Percentiles rank a stretch among this genome's conserved stretches.
Conservation (phyloP, 2,797 vertebrate species). For the Myripristis jacobus region DNA sequence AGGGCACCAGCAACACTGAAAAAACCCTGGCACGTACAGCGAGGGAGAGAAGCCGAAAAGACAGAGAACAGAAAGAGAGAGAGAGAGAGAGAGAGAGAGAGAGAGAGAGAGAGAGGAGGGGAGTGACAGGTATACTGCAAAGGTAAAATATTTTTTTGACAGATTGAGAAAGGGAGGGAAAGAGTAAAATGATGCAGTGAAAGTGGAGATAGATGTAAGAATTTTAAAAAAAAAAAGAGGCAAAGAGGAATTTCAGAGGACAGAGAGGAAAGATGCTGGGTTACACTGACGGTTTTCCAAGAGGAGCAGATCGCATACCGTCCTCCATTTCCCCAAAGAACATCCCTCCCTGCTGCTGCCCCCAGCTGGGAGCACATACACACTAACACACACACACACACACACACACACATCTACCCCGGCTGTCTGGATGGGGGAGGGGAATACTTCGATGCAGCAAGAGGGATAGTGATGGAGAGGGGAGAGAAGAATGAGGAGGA, state of each 20-base stretch:
- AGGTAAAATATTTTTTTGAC: slow-evolving; percentile 14
- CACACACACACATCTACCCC: slow-evolving; percentile 24
- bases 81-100: not conserved
- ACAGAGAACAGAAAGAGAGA: not conserved
- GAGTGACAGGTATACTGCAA: slow-evolving; percentile 47
- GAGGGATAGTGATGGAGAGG: slow-evolving; percentile 75
- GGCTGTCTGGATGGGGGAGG: slow-evolving; percentile 79
- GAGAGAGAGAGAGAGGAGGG: slow-evolving; percentile 1
- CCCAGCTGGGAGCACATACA: slow-evolving; percentile 72
- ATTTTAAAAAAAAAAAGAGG: slow-evolving; percentile 19
- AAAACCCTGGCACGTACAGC: slow-evolving; percentile 31
- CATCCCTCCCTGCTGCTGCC: slow-evolving; percentile 80
- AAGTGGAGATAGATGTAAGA: slow-evolving; percentile 7
- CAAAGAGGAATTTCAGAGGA: slow-evolving; percentile 50
- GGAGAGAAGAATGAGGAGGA: slow-evolving; percentile 39
- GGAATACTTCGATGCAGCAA: slow-evolving; percentile 68
- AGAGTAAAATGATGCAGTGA: slow-evolving; percentile 14
- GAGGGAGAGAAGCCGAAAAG: slow-evolving; percentile 17
- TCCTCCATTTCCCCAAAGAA: slow-evolving; percentile 82
- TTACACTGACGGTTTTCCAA: slow-evolving; percentile 70
- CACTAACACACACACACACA: slow-evolving; percentile 24
- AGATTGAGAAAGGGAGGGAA: slow-evolving; percentile 12
- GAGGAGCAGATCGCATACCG: slow-evolving; percentile 75
- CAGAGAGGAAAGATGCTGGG: slow-evolving; percentile 39
- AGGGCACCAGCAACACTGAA: slow-evolving; percentile 60